Evolutionary conservation across 2,797 vertebrate genomes (phyloP).

Genomic region (Phoebastria nigripes): DNA sequence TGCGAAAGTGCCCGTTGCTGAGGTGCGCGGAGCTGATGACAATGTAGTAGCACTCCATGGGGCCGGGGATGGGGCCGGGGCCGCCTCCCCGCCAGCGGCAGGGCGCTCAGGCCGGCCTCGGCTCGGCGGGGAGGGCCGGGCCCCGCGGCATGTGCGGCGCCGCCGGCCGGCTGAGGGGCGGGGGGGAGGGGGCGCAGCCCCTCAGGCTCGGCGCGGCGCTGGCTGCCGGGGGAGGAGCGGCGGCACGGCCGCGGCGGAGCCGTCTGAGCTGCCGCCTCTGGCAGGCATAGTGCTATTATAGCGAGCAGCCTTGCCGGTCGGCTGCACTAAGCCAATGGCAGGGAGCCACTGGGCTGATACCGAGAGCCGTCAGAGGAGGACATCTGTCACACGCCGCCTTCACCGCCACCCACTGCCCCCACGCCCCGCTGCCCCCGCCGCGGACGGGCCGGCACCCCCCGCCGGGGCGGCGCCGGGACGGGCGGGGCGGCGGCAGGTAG

Average conservation of each 20-base stretch:
- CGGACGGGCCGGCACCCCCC: not conserved
- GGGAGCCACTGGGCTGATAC: slow-evolving; percentile 76
- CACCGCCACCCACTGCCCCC: slow-evolving; percentile 41
- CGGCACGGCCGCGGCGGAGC: slow-evolving; percentile 45
- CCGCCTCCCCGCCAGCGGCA: not conserved
- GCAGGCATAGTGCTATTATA: slow-evolving; percentile 76
- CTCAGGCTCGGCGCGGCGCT: not conserved
- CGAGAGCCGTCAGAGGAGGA: slow-evolving; percentile 72
- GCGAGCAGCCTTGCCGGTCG: slow-evolving; percentile 76
- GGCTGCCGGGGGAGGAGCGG: slow-evolving; percentile 2
- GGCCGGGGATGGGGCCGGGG: slow-evolving; percentile 26
- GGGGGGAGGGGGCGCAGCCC: not conserved
- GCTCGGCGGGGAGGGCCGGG: not conserved
- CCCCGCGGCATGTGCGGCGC: not conserved
- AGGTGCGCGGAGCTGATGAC: slow-evolving; percentile 98
- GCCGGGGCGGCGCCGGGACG: not conserved
- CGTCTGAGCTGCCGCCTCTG: slow-evolving; percentile 65
- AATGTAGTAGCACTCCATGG: slow-evolving; percentile 98
- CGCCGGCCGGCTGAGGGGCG: not conserved
- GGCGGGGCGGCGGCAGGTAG: not conserved
- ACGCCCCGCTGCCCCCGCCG: not conserved
- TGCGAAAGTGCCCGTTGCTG: slow-evolving; percentile 95
- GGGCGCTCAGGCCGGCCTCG: not conserved
- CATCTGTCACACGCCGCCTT: slow-evolving; percentile 77
- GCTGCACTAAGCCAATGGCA: slow-evolving; percentile 80